Evolutionary conservation across 1,140 invertebrate genomes (phyloP).

Genomic region (Archivesica marissinica): DNA sequence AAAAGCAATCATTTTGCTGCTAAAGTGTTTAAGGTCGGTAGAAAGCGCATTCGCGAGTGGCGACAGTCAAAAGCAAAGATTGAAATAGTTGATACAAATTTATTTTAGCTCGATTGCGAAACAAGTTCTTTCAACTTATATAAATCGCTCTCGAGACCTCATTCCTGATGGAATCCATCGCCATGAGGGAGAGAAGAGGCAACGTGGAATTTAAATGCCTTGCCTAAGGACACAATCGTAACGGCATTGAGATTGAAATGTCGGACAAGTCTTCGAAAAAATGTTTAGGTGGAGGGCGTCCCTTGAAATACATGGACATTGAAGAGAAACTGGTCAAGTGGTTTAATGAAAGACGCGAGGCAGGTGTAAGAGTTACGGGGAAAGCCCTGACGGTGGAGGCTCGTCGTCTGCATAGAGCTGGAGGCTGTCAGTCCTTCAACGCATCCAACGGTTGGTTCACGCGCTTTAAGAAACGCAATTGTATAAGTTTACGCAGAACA

Average conservation of each 20-base stretch:
- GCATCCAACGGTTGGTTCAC: slow-evolving; percentile 3
- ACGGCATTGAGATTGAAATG: too few relatives aligned
- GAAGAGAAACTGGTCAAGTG: background rate
- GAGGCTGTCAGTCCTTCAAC: slow-evolving; percentile 20
- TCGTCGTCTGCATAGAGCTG: background rate
- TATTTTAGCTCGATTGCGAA: too few relatives aligned
- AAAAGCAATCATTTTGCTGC: background rate
- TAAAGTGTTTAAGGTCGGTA: background rate
- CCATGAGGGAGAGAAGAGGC: too few relatives aligned
- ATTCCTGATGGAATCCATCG: too few relatives aligned
- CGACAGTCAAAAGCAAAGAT: too few relatives aligned
- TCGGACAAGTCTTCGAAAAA: background rate
- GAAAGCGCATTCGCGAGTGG: too few relatives aligned
- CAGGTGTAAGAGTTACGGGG: slow-evolving; percentile 1
- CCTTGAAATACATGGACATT: background rate
- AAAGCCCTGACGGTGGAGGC: slow-evolving; percentile 17
- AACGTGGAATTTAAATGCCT: too few relatives aligned
- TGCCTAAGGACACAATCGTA: too few relatives aligned
- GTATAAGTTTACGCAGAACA: slow-evolving; percentile 3
- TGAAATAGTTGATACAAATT: too few relatives aligned
- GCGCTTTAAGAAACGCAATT: background rate
- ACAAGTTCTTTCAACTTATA: too few relatives aligned
- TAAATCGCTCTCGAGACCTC: too few relatives aligned
- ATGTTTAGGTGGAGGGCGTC: background rate
- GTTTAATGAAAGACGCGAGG: background rate